phyloP scores from a whole-genome alignment of 2,888 invertebrate species.

The Volucella inanis region DNA sequence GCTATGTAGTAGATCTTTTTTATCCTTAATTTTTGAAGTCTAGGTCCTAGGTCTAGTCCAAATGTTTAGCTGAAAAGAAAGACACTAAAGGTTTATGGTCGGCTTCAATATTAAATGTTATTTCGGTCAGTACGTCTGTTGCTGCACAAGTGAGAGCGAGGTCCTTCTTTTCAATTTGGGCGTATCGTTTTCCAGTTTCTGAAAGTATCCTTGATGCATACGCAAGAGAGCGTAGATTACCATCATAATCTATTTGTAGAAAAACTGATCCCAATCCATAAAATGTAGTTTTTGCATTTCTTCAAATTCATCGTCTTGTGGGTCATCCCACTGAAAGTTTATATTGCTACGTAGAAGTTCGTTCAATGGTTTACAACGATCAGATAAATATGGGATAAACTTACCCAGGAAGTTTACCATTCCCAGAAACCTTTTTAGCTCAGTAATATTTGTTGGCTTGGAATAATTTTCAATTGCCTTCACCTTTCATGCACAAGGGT shows the following conservation, averaged over 20 bases:
- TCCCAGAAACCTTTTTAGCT: too few species aligned
- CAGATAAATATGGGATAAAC: too few species aligned
- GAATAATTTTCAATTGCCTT: too few species aligned
- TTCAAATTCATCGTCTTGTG: too few species aligned
- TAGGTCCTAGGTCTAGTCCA: constrained; percentile 56
- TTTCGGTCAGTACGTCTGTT: constrained; percentile 69
- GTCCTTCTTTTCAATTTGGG: constrained; percentile 75
- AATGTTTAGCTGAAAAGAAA: background rate
- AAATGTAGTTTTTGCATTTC: too few species aligned
- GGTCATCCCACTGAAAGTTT: too few species aligned
- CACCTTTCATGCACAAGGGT: too few species aligned
- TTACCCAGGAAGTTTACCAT: too few species aligned
- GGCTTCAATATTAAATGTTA: constrained; percentile 66
- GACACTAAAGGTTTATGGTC: constrained; percentile 68
- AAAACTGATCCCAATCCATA: constrained; percentile 47
- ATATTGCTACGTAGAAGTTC: too few species aligned
- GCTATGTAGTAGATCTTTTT: constrained; percentile 62
- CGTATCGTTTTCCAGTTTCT: constrained; percentile 58
- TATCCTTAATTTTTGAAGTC: constrained; percentile 65
- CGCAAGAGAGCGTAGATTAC: constrained; percentile 44
- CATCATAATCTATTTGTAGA: constrained; percentile 44
- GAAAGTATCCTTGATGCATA: constrained; percentile 60
- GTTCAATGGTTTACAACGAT: too few species aligned
- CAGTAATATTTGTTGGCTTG: too few species aligned
- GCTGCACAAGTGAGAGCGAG: constrained; percentile 68